These are phyloP conservation scores for Bicyclus anynana DNA, from an alignment of 1,140 invertebrate species.

Conservation along the genomic window DNA sequence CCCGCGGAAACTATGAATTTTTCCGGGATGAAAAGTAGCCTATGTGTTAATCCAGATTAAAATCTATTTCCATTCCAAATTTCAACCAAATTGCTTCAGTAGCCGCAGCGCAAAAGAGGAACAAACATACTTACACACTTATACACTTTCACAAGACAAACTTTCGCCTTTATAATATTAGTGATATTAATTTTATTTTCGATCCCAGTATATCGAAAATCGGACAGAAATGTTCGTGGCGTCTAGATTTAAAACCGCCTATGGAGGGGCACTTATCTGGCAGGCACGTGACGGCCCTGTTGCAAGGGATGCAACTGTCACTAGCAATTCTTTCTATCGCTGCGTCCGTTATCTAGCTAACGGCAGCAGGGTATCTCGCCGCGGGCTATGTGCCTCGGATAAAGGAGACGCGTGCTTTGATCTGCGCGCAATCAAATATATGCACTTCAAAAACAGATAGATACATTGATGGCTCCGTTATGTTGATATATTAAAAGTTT, in stretches of 20 bases:
- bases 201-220: background rate
- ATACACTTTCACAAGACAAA: no score
- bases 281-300: constrained; percentile 18
- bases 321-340: constrained; percentile 30
- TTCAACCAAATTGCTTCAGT: no score
- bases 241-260: background rate
- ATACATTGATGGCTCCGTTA: constrained; percentile 5
- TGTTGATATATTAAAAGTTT: background rate
- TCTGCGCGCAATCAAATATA: constrained; percentile 36
- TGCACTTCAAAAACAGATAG: constrained; percentile 22
- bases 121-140: no score
- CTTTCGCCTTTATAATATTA: no score
- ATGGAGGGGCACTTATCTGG: background rate
- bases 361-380: constrained; percentile 18
- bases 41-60: no score
- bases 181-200: no score
- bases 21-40: no score
- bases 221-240: background rate
- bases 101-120: no score
- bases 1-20: no score
- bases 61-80: no score
- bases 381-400: constrained; percentile 22
- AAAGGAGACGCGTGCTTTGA: constrained; percentile 28
- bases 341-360: constrained; percentile 19
- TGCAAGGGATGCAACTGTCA: constrained; percentile 24